Base-by-base conservation (phyloP, 2,797 vertebrate genomes). In the Heteromormyrus szaboi region DNA sequence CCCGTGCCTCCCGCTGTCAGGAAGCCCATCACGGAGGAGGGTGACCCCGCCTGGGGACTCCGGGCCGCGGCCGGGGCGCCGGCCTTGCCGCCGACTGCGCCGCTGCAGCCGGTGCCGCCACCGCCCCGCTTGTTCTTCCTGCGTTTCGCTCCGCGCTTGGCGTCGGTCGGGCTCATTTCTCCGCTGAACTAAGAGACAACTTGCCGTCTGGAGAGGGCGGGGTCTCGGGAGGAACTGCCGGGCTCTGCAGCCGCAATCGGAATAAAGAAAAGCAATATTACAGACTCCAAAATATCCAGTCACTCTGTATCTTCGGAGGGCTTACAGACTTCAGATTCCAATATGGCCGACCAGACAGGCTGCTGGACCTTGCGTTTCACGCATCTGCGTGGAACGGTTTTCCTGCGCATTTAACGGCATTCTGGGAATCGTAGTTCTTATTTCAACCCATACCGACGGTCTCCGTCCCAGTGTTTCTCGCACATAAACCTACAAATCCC, bases 61-160 rank as follows among this genome's bases (percentile, higher is more conserved):
- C 96, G 95, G 95, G 95, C 97, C 96, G 94, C 95, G 90, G 93
- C 95, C 92, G 91, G 95, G 92, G 95, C 96, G 92, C 96, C 97
- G 93, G 96, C 96, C 93, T 97, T 96, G 93, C 94, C 93, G 95
- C 96, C 95, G 91, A 96, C 96, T 94, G 94, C 90, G 81, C 92
- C 89, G 93, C 95, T 95, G 95, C 96, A 95, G 93, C 94, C 93
- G 91, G 95, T 95, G 92, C 95, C 95, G 95, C 96, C 96, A 95
- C 97, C 97, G 96, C 97, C 97, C 94, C 98, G 97, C 97, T 98
- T 98, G 95, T 98, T 98, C 97, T 98, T 99, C 96, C 98, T 97
- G 95, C 98, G 97, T 94, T 97, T 98, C 94, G 98, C 97, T 95
- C 98, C 98, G 93, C 98, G 97, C 94, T 98, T 99, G 93, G 98